Evolutionary conservation across 2,797 vertebrate genomes (phyloP).

Genomic region (Chiloscyllium punctatum): DNA sequence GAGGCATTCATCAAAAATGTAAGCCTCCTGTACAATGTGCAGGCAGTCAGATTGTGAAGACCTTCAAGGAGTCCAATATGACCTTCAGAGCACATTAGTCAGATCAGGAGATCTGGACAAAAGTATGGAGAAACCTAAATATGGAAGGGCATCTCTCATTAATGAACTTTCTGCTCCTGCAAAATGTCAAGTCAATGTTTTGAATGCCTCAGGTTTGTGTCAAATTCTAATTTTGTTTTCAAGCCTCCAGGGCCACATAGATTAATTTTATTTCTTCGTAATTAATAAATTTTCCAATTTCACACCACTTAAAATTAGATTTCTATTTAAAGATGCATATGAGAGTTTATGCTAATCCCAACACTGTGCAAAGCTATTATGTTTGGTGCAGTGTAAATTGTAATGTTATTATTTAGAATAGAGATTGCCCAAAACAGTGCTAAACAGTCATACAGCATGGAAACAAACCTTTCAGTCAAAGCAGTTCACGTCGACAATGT

Average conservation of each 20-base stretch:
- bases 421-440: neutral
- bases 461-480: no score
- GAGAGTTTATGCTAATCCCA: neutral
- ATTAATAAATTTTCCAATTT: neutral
- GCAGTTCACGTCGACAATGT: no score
- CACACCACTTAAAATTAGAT: neutral
- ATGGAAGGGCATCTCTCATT: neutral
- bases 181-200: neutral
- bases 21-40: no score
- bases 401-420: neutral
- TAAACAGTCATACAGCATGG: neutral
- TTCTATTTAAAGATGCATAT: neutral
- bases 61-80: no score
- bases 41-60: no score
- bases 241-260: neutral
- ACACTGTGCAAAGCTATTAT: neutral
- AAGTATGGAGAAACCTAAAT: neutral
- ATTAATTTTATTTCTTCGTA: neutral
- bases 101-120: no score
- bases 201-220: neutral
- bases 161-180: neutral
- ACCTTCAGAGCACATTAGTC: no score
- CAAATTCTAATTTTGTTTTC: neutral
- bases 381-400: neutral
- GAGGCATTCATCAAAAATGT: no score